Base-by-base conservation (phyloP, 1,140 invertebrate species). In the Pseudobourletiella spinata region DNA sequence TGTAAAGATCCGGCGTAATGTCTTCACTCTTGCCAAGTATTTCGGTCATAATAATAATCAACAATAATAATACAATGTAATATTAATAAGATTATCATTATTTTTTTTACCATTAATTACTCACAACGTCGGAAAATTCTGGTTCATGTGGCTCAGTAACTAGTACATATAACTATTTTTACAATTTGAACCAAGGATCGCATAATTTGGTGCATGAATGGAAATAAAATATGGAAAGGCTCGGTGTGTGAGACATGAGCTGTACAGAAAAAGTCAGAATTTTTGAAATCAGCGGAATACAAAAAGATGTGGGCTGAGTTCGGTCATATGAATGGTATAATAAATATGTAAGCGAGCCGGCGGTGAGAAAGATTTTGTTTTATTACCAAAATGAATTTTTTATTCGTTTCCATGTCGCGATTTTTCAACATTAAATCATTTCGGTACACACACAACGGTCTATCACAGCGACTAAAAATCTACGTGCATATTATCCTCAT, bases 381-480 rank as follows among this genome's bases (percentile, higher is more conserved):
- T 39, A 64, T 64, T 66, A 62, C 48, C 61, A 66, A 66, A 66
- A 66, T 66, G 64, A 61, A 61, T 59, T 42, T 65, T 57, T 61
- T 59, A 59, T 59, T 66, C 56, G 61, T 59, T 63, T 63, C 57
- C 26, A 57, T 51, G 61, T 66, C 60, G 39, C 55, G 50, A 52
- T 63, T 63, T 39, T 66, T 61, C 56, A 59, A 61, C 60, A 62
- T 59, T 60, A 66, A 58, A 52, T 64, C 61, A 66, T 66, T 59
- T 66, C 59, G 65, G 57, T 63, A 66, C 65, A 66, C 64, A 66
- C 65, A 66, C 60, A 66, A 66, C 65, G 57, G 29, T 57, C 65
- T 66, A 66, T 66, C 65, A 66, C 65, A 66, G 65, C 65, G 65
- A 66, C 65, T 66, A 66, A 63, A 65, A 66, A 59, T 66, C 60